phyloP scores from a whole-genome alignment of 2,113 vertebrate genomes.

The Cairina moschata region DNA sequence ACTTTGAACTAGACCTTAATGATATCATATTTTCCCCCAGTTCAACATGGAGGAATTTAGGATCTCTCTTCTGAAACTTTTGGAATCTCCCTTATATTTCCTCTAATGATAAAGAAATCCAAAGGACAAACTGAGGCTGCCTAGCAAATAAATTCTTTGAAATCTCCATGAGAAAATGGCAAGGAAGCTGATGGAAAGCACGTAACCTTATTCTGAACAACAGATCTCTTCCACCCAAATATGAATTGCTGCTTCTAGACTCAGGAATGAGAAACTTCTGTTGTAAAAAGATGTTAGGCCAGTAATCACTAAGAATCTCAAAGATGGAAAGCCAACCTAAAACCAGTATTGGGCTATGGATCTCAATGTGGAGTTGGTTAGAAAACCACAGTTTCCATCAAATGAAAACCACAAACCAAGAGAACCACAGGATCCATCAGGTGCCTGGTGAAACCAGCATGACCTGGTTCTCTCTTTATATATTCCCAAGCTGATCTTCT shows the following conservation, averaged over 20 bases:
- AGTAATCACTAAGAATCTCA: background rate
- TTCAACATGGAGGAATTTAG: background rate
- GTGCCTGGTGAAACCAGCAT: background rate
- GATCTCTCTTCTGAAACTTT: background rate
- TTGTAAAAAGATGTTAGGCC: background rate
- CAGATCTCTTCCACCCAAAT: background rate
- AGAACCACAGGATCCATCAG: background rate
- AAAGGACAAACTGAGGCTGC: background rate
- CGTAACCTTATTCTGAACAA: background rate
- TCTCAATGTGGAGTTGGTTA: background rate
- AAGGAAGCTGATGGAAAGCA: background rate
- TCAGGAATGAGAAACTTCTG: background rate
- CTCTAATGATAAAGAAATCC: background rate
- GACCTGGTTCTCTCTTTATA: background rate
- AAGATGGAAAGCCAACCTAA: background rate
- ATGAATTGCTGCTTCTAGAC: accelerated
- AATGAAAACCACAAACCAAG: too few relatives aligned
- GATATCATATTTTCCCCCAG: accelerated
- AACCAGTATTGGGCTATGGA: background rate
- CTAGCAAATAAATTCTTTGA: background rate
- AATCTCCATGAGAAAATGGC: background rate
- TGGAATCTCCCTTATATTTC: background rate
- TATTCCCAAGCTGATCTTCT: background rate
- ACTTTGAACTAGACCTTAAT: background rate
- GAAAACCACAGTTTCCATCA: background rate